Base-by-base conservation (phyloP, 2,888 invertebrate genomes). In the Boloria euphrosyne region DNA sequence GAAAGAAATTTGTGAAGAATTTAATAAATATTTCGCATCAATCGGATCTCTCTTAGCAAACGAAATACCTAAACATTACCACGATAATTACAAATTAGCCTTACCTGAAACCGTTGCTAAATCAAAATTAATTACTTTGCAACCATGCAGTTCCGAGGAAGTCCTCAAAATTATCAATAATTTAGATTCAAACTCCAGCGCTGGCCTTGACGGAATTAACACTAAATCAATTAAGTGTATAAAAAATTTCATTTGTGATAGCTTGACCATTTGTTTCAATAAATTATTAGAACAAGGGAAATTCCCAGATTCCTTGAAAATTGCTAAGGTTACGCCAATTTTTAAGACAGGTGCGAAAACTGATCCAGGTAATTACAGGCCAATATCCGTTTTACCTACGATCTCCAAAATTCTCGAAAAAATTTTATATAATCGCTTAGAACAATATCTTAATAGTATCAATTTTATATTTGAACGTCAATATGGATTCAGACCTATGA, bases 1-100 rank as follows among this genome's bases (percentile, higher is more conserved):
- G 1, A 60, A 61, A 60, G 55, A 66, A 38, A 66, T 66, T 55
- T 55, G 65, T 61, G 61, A 66, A 60, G 60, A 49, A 16, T 66
- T 66, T 61, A 66, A 66, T 16, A 54, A 61, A 22, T 66, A 66
- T 50, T 61, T 66, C 27, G 22, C 53, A 47, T 46, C 54, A n/a
- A 53, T 62, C 53, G 62, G 62, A 47, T 17, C 54, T 14, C 46
- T 54, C 27, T 46, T 62, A 47, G 53, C 46, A 47, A 54, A 54
- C 14, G n/a, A 62, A 53, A 53, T 62, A 54, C 46, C 62, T 46
- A 50, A 50, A 47, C 17, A 16, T 47, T 58, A 47, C 47, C 22
- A 58, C 22, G 58, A 58, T 47, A 58, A 58, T 22, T 22, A 22
- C 22, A 22, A 22, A 55, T 38, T 31, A 31, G 55, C 17, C 16